Base-by-base conservation (phyloP, 2,113 vertebrate genomes). In the Tragelaphus imberbis region DNA sequence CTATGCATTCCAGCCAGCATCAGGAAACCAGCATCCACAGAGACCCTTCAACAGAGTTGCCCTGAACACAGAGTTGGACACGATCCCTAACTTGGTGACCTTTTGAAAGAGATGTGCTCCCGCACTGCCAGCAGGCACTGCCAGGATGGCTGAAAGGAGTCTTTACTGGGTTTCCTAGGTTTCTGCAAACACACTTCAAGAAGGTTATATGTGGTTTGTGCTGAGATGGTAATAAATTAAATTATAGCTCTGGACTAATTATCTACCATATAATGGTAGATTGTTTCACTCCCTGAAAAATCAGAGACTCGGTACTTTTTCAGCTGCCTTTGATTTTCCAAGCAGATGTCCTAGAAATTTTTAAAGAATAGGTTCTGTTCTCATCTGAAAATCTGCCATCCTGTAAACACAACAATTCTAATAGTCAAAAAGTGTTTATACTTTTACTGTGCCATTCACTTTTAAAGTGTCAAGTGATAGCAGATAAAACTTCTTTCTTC, bases 391-490 rank as follows among this genome's bases (percentile, higher is more conserved):
- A 87, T 21, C 63, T 80, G 28, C 56, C 79, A 13, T 84, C 85
- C 44, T 55, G 84, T 77, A 95, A 96, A 90, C 79, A 63, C 5
- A 44, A 61, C 21, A 40, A 97, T 95, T 86, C 85, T 84, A 80
- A 91, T 58, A 84, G 61, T 51, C 11, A 9, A 28, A 91, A 94
- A 79, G 49, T 25, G 12, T 55, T 89, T 82, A 90, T 87, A 47
- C 89, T 28, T 95, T 79, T 85, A 61, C 49, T 36, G 19, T 94
- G 89, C 55, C 89, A 27, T 84, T 96, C 96, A 63, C 84, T 93
- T 91, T 86, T 79, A 94, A 96, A 96, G 84, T 94, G 93, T 90
- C 94, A 61, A 56, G 77, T 94, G 91, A 75, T 10, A 23, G 17
- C 68, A 90, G 94, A 85, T 91, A 94, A 84, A 87, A 71, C n/a